Base-by-base conservation (phyloP, 2,888 invertebrate species). In the Panzeria rudis region DNA sequence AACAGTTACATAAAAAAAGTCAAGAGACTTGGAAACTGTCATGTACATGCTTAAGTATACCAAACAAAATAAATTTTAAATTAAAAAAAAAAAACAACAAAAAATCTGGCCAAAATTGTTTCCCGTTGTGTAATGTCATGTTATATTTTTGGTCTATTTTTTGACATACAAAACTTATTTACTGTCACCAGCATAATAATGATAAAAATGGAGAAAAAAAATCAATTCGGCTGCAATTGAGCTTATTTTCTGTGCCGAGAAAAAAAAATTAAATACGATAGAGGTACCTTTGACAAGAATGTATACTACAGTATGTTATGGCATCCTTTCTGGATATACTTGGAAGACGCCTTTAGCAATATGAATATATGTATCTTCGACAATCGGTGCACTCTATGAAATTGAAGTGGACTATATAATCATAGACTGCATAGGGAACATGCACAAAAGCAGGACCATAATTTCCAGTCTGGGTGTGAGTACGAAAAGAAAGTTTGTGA, bases 51-150 rank as follows among this genome's bases (percentile, higher is more conserved):
- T 77, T 54, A 77, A 83, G 76, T 71, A 41, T 15, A 71, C 62
- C 56, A 64, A 72, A 35, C 38, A 29, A 66, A 71, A 82, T 29
- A 38, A 73, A 54, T 54, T 54, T 76, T 25, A 66, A 52, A 50
- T 4, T 13, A 68, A 62, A 69, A 62, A 56, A 41, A 75, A 79
- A 35, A 47, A 41, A 7, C 32, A 69, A 62, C 47, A 41, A 75
- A 79, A 35, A 47, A 41, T 9, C 32, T 61, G 35, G 35, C 72
- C 54, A 72, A 72, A 64, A 80, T 76, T 76, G 59, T 76, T 71
- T 80, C 71, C 84, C 71, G 71, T 76, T 79, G 79, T 84, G 79
- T 71, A 79, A 69, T 59, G 75, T 79, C 78, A 83, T 83, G 79
- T 64, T 62, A 44, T 47, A 41, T 72, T 54, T 20, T 79, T 72